phyloP scores from a whole-genome alignment of 35 echinoderm and acorn worm species.

The Diadema setosum region DNA sequence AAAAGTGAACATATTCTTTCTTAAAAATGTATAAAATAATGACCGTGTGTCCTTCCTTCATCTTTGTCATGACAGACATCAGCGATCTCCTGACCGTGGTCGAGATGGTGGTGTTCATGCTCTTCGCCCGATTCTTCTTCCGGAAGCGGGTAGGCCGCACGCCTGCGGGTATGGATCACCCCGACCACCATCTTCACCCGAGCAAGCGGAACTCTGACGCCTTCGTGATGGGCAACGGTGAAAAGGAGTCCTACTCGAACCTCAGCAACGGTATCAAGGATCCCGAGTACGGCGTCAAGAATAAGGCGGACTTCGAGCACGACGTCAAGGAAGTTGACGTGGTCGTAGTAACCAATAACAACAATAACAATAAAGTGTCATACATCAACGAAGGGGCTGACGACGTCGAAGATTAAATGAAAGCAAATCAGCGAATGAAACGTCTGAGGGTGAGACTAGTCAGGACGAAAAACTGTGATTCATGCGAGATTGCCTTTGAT shows the following conservation, averaged over 20 bases:
- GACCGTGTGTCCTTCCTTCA: too few species aligned
- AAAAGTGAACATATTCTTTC: too few species aligned
- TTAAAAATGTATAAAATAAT: too few species aligned
- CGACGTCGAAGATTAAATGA: background rate
- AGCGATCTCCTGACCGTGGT: slow-evolving; percentile 73
- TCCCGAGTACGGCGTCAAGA: background rate
- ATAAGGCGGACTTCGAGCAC: background rate
- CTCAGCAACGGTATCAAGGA: background rate
- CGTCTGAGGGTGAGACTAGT: too few species aligned
- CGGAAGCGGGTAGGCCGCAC: slow-evolving; percentile 62
- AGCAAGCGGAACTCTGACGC: background rate
- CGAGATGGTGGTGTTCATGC: slow-evolving; percentile 82
- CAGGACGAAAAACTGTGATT: too few species aligned
- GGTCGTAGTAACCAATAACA: background rate
- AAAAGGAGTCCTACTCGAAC: too few species aligned
- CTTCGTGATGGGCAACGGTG: too few species aligned
- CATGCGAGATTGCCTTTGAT: too few species aligned
- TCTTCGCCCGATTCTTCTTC: slow-evolving; percentile 67
- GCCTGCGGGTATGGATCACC: background rate
- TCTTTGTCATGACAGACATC: slow-evolving; percentile 74
- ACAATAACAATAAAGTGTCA: background rate
- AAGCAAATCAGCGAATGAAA: background rate
- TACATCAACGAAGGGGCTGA: background rate
- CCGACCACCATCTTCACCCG: background rate
- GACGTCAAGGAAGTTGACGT: background rate